A percentile compares a stretch with the other conserved stretches of the same genome.
Conservation (phyloP, 2,113 vertebrate species). For the Oophaga pumilio region DNA sequence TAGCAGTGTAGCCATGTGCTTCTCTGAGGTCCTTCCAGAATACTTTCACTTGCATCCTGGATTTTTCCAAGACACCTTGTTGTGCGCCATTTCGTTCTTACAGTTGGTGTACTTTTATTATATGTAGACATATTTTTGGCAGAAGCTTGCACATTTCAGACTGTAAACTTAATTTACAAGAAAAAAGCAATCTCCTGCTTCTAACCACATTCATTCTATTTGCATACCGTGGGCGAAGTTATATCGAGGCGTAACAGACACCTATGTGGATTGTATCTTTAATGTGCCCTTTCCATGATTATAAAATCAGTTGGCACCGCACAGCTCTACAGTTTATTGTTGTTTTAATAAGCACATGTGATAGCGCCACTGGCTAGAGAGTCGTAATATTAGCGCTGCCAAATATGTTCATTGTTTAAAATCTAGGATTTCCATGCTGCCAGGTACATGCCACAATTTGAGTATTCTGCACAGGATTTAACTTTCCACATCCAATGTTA, state of each 20-base stretch:
- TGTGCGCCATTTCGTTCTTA: not conserved
- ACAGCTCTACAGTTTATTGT: slow-evolving; percentile 39
- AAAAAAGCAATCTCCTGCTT: not conserved
- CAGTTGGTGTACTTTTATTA: slow-evolving; percentile 33
- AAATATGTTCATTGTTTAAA: slow-evolving; percentile 39
- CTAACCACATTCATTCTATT: slow-evolving; percentile 27
- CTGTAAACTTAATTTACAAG: slow-evolving; percentile 15
- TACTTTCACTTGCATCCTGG: not conserved
- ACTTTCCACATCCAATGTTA: slow-evolving; percentile 20
- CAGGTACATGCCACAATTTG: slow-evolving; percentile 37
- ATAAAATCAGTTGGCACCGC: slow-evolving; percentile 34
- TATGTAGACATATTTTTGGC: slow-evolving; percentile 24
- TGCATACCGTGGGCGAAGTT: slow-evolving; percentile 18
- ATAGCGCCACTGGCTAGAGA: slow-evolving; percentile 45
- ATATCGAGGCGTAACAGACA: slow-evolving; percentile 1
- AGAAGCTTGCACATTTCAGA: not conserved
- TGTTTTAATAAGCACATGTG: not conserved
- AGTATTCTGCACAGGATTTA: slow-evolving; percentile 1
- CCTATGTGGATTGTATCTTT: slow-evolving; percentile 24
- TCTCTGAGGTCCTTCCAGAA: slow-evolving; percentile 13
- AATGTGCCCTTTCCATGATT: slow-evolving; percentile 1
- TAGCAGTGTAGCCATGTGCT: not conserved
- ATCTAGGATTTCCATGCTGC: slow-evolving; percentile 23
- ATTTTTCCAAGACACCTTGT: not conserved
- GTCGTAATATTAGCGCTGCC: slow-evolving; percentile 41